These are phyloP conservation scores for Sander vitreus DNA, from an alignment of 2,113 vertebrate species.

Conservation along the genomic window DNA sequence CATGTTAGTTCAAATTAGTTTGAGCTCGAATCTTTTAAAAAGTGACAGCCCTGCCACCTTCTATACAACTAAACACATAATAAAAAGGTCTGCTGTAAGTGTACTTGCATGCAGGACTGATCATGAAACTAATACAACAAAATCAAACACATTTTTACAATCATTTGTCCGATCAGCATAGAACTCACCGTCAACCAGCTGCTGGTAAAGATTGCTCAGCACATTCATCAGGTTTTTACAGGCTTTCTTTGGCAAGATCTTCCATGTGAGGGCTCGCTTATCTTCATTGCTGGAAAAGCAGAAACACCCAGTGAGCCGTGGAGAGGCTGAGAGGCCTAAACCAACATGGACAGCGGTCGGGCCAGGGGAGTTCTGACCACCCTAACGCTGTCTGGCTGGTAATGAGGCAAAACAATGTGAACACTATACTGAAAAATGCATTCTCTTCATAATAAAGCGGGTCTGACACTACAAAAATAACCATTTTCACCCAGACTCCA, in stretches of 20 bases:
- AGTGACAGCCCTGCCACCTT: not conserved
- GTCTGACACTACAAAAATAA: conserved; percentile 54
- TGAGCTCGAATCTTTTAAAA: not conserved
- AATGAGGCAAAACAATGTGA: conserved; percentile 44
- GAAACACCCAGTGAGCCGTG: conserved; percentile 34
- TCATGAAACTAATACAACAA: conserved; percentile 6
- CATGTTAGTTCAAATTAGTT: not conserved
- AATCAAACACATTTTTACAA: conserved; percentile 5
- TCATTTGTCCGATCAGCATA: not conserved
- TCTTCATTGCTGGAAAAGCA: conserved; percentile 90
- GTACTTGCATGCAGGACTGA: not conserved
- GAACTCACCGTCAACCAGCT: conserved; percentile 93
- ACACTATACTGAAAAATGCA: conserved; percentile 36
- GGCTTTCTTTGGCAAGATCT: conserved; percentile 98
- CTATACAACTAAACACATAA: not conserved
- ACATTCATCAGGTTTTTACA: conserved; percentile 98
- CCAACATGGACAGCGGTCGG: conserved; percentile 27
- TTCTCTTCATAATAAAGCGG: conserved; percentile 31
- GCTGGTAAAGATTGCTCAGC: conserved; percentile 91
- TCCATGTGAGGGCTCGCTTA: conserved; percentile 94
- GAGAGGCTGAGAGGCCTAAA: conserved; percentile 29
- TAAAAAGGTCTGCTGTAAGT: not conserved
- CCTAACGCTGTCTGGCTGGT: conserved; percentile 10
- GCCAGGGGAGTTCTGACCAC: conserved; percentile 39
- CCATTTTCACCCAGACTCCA: conserved; percentile 16